Evolutionary conservation across 2,888 invertebrate genomes (phyloP).

Genomic region (Hoplodrina ambigua): DNA sequence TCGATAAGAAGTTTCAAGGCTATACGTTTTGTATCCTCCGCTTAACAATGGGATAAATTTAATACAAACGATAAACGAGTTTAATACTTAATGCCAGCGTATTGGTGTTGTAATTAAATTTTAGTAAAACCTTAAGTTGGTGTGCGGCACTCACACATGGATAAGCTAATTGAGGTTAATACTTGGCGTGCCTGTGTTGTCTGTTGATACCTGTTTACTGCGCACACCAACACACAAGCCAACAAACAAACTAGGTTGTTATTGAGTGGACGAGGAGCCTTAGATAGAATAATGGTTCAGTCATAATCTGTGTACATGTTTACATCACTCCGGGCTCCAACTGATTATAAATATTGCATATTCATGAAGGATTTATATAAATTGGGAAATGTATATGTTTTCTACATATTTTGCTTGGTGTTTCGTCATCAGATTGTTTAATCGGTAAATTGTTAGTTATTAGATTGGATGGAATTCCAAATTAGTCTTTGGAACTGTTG

Average conservation of each 20-base stretch:
- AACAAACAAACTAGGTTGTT: slow-evolving; percentile 64
- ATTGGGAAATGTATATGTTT: slow-evolving; percentile 28
- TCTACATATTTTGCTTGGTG: slow-evolving; percentile 20
- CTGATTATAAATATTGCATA: slow-evolving; percentile 41
- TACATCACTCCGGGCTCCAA: slow-evolving; percentile 38
- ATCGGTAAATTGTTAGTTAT: slow-evolving; percentile 32
- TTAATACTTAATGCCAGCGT: slow-evolving; percentile 68
- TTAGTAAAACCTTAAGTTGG: slow-evolving; percentile 60
- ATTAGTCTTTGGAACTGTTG: slow-evolving; percentile 33
- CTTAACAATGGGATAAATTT: slow-evolving; percentile 83
- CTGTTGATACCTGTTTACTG: slow-evolving; percentile 59
- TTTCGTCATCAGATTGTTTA: slow-evolving; percentile 30
- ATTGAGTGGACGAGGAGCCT: slow-evolving; percentile 61
- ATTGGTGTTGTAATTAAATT: slow-evolving; percentile 66
- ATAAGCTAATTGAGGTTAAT: slow-evolving; percentile 72
- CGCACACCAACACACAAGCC: slow-evolving; percentile 48
- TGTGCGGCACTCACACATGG: slow-evolving; percentile 60
- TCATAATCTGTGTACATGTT: slow-evolving; percentile 52
- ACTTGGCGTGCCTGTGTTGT: slow-evolving; percentile 53
- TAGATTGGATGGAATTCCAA: slow-evolving; percentile 29
- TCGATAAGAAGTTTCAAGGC: slow-evolving; percentile 90
- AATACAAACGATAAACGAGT: slow-evolving; percentile 73
- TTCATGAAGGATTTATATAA: slow-evolving; percentile 34
- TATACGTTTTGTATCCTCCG: slow-evolving; percentile 80
- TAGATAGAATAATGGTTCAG: slow-evolving; percentile 57